Evolutionary conservation across 2,797 vertebrate species (phyloP).

Genomic region (Gymnoscopelus braueri): DNA sequence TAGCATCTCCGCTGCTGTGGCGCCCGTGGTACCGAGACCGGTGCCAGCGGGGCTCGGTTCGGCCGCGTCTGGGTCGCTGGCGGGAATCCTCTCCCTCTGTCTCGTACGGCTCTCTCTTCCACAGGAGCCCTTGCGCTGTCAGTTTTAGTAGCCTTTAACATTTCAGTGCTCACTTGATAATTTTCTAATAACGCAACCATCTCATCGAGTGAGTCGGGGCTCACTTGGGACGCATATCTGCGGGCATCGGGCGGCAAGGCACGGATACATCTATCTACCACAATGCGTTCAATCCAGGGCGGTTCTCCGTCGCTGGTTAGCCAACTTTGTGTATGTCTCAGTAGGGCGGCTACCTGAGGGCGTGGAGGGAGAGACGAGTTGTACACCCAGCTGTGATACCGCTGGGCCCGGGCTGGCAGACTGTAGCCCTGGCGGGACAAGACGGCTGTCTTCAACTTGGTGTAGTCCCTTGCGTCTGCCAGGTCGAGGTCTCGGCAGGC

Average conservation of each 20-base stretch:
- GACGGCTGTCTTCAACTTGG: not conserved
- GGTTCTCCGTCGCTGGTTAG: not conserved
- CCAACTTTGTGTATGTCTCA: not conserved
- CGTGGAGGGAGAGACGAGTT: not conserved
- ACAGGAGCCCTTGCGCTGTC: not conserved
- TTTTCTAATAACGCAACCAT: not conserved
- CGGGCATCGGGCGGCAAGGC: not conserved
- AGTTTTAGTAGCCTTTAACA: not conserved
- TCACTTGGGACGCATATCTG: not conserved
- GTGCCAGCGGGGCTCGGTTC: too few relatives aligned
- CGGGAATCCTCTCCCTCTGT: too few relatives aligned
- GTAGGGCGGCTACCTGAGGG: not conserved
- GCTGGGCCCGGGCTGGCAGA: not conserved
- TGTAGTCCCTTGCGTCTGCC: not conserved
- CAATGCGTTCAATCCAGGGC: not conserved
- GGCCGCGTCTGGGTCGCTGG: too few relatives aligned
- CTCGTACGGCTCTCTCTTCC: too few relatives aligned
- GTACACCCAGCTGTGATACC: not conserved
- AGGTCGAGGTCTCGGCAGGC: too few relatives aligned
- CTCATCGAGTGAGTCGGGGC: not conserved
- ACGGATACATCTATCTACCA: not conserved
- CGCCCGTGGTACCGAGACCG: too few relatives aligned
- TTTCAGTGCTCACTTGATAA: not conserved
- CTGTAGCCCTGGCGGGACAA: not conserved
- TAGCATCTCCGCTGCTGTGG: too few relatives aligned